Conservation (phyloP, 2,888 invertebrate species). For the Pollenia labialis region DNA sequence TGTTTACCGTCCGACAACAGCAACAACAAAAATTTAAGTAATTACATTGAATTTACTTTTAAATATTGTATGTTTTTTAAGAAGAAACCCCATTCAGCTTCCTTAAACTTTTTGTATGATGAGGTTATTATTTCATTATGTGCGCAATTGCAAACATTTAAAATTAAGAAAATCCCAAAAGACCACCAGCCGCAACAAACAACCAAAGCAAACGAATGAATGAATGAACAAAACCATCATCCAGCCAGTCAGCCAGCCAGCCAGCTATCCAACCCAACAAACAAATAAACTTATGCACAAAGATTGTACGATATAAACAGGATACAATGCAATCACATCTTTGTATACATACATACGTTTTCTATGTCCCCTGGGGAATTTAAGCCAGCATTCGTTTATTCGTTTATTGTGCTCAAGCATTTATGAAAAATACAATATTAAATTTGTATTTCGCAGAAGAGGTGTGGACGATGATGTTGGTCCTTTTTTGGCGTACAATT, state of each 20-base stretch:
- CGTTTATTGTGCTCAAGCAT: conserved; percentile 50
- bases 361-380: conserved; percentile 48
- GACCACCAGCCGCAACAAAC: conserved; percentile 71
- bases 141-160: conserved; percentile 80
- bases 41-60: conserved; percentile 50
- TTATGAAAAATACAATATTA: conserved; percentile 64
- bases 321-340: conserved; percentile 45
- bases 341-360: conserved; percentile 24
- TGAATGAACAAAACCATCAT: background rate
- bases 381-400: conserved; percentile 30
- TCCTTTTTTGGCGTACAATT: background rate
- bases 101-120: conserved; percentile 18
- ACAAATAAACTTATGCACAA: conserved; percentile 29
- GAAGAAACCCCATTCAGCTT: conserved; percentile 42
- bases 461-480: background rate
- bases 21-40: conserved; percentile 41
- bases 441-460: conserved; percentile 25
- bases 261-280: conserved; percentile 30
- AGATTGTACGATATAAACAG: conserved; percentile 8
- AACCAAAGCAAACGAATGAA: conserved; percentile 26
- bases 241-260: conserved; percentile 23
- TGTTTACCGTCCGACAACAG: conserved; percentile 12
- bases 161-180: conserved; percentile 82
- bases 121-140: conserved; percentile 75
- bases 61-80: conserved; percentile 31